Conservation (phyloP, 2,888 invertebrate genomes). For the Hypomecis atomaria region DNA sequence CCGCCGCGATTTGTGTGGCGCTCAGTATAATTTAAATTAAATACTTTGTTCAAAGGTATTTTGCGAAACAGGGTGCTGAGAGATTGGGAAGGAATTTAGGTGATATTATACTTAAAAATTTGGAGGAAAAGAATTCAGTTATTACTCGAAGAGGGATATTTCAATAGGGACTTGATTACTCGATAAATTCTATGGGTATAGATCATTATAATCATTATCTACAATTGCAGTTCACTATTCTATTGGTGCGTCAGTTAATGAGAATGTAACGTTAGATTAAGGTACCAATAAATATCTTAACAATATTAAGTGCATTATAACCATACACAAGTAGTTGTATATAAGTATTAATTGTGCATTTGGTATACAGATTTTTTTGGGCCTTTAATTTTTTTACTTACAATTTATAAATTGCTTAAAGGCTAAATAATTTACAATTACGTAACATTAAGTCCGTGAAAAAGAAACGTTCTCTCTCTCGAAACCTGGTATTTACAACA, state of each 20-base stretch:
- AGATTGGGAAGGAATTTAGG: conserved; percentile 16
- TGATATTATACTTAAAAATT: neutral
- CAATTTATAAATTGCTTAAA: conserved; percentile 52
- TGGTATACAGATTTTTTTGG: conserved; percentile 79
- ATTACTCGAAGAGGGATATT: conserved; percentile 21
- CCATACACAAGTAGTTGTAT: conserved; percentile 66
- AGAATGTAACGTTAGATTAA: conserved; percentile 48
- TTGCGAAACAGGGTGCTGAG: conserved; percentile 33
- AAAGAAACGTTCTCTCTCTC: conserved; percentile 66
- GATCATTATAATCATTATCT: conserved; percentile 43
- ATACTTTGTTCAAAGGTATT: conserved; percentile 32
- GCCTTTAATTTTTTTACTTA: conserved; percentile 75
- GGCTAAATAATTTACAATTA: conserved; percentile 41
- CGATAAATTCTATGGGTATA: conserved; percentile 28
- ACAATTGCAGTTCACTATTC: conserved; percentile 64
- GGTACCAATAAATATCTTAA: conserved; percentile 60
- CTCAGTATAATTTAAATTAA: conserved; percentile 1
- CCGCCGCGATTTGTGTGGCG: too few relatives aligned
- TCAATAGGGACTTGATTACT: conserved; percentile 25
- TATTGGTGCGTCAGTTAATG: conserved; percentile 69
- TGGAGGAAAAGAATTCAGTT: conserved; percentile 3
- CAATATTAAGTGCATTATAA: conserved; percentile 61
- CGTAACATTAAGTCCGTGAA: conserved; percentile 45
- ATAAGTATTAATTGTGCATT: conserved; percentile 78
- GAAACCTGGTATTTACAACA: conserved; percentile 61